Evolutionary conservation across 2,888 invertebrate species (phyloP).

Genomic region (Lydus trimaculatus): DNA sequence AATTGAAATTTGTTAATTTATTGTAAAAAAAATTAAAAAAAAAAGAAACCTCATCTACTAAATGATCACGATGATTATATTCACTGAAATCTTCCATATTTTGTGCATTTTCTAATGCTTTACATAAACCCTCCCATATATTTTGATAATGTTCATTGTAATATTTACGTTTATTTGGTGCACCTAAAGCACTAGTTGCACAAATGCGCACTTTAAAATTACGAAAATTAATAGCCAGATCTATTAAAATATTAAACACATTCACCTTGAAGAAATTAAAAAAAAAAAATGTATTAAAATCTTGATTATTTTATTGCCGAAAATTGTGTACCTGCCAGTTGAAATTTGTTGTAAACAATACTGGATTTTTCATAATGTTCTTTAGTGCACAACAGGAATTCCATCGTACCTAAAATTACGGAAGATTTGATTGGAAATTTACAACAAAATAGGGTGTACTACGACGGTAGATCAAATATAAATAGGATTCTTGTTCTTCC

Average conservation of each 20-base stretch:
- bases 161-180: slow-evolving; percentile 66
- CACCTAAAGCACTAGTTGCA: slow-evolving; percentile 78
- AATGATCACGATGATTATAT: slow-evolving; percentile 83
- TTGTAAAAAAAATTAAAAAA: slow-evolving; percentile 21
- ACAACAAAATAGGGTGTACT: too few relatives aligned
- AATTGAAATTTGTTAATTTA: slow-evolving; percentile 45
- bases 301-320: too few relatives aligned
- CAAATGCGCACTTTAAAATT: slow-evolving; percentile 93
- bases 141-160: slow-evolving; percentile 69
- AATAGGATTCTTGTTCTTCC: too few relatives aligned
- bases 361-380: slow-evolving; percentile 74
- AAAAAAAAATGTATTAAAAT: too few relatives aligned
- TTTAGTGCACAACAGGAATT: slow-evolving; percentile 91
- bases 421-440: not conserved
- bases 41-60: slow-evolving; percentile 79
- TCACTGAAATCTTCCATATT: slow-evolving; percentile 83
- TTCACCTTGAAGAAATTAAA: slow-evolving; percentile 61
- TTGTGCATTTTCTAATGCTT: slow-evolving; percentile 79
- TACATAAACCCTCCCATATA: slow-evolving; percentile 76
- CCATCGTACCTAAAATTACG: slow-evolving; percentile 72
- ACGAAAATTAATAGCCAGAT: slow-evolving; percentile 73
- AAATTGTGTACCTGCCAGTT: slow-evolving; percentile 62
- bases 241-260: slow-evolving; percentile 71
- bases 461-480: too few relatives aligned
- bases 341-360: slow-evolving; percentile 56